A percentile compares a stretch with the other conserved stretches of the same genome.
Evolutionary conservation across 2,888 invertebrate genomes (phyloP).

Genomic region (Dastarcus helophoroides): DNA sequence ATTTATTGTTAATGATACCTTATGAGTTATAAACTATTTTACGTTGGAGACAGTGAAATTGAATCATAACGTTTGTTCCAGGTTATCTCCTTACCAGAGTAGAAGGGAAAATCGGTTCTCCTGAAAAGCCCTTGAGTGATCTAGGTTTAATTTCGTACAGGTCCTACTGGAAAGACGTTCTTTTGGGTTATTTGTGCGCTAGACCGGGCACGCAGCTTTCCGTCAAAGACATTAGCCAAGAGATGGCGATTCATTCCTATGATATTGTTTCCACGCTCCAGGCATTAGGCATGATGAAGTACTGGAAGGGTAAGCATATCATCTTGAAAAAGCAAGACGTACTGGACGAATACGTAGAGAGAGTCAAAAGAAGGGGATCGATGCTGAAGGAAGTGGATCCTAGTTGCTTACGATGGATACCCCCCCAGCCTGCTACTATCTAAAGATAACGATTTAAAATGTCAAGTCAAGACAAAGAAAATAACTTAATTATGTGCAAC

Average conservation of each 20-base stretch:
- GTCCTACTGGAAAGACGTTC: slow-evolving; percentile 97
- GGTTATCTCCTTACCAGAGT: slow-evolving; percentile 92
- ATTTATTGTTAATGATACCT: no score
- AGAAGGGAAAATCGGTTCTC: slow-evolving; percentile 97
- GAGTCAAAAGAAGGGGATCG: slow-evolving; percentile 60
- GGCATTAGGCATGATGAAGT: slow-evolving; percentile 94
- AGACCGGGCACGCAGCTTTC: slow-evolving; percentile 80
- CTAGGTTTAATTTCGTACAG: slow-evolving; percentile 94
- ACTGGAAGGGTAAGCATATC: slow-evolving; percentile 93
- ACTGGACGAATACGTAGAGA: slow-evolving; percentile 82
- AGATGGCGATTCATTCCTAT: slow-evolving; percentile 92
- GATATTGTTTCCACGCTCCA: slow-evolving; percentile 97
- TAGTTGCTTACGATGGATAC: slow-evolving; percentile 79
- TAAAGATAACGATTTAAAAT: no score
- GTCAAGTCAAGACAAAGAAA: no score
- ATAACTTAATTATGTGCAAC: no score
- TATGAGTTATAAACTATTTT: no score
- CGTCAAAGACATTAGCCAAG: slow-evolving; percentile 81
- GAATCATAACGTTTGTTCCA: no score
- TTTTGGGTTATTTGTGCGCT: slow-evolving; percentile 82
- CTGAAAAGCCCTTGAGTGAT: slow-evolving; percentile 96
- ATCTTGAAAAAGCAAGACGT: slow-evolving; percentile 92
- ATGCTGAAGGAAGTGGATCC: slow-evolving; percentile 83
- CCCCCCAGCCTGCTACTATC: slow-evolving; percentile 37
- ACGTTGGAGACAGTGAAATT: no score